A percentile compares a stretch with the other conserved stretches of the same genome.
phyloP scores from a whole-genome alignment of 2,888 invertebrate species.

The Bibio marci region DNA sequence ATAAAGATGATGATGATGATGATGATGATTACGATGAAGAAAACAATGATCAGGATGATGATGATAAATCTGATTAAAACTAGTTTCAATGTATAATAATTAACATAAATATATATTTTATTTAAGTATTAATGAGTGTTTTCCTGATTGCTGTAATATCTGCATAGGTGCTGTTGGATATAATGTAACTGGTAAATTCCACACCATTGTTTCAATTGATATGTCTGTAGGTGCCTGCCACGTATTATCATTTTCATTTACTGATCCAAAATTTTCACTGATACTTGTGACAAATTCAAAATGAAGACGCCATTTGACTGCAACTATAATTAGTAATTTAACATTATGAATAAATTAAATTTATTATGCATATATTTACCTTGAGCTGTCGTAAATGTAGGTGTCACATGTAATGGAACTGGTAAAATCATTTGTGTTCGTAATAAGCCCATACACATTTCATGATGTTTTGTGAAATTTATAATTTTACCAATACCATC shows the following conservation, averaged over 20 bases:
- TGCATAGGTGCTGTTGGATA: conserved; percentile 80
- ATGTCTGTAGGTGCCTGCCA: conserved; percentile 77
- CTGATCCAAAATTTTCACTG: conserved; percentile 43
- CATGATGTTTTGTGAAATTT: conserved; percentile 81
- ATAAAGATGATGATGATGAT: conserved; percentile 46
- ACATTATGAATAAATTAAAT: not conserved
- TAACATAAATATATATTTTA: not conserved
- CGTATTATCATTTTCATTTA: conserved; percentile 36
- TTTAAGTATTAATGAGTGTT: conserved; percentile 9
- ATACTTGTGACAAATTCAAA: conserved; percentile 91
- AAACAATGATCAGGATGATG: conserved; percentile 12
- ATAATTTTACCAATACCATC: conserved; percentile 34
- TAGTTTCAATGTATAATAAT: not conserved
- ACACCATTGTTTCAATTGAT: conserved; percentile 95
- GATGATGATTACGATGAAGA: conserved; percentile 14
- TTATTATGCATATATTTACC: conserved; percentile 32
- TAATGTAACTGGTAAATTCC: conserved; percentile 90
- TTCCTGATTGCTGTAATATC: conserved; percentile 43
- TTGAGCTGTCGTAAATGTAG: conserved; percentile 83
- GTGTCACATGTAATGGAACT: conserved; percentile 87
- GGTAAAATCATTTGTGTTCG: conserved; percentile 84
- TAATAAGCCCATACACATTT: conserved; percentile 74
- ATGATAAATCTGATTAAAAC: not conserved
- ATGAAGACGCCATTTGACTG: conserved; percentile 83
- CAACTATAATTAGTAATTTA: conserved; percentile 41